Evolutionary conservation across 2,888 invertebrate genomes (phyloP).

Genomic region (Agrotis ipsilon): DNA sequence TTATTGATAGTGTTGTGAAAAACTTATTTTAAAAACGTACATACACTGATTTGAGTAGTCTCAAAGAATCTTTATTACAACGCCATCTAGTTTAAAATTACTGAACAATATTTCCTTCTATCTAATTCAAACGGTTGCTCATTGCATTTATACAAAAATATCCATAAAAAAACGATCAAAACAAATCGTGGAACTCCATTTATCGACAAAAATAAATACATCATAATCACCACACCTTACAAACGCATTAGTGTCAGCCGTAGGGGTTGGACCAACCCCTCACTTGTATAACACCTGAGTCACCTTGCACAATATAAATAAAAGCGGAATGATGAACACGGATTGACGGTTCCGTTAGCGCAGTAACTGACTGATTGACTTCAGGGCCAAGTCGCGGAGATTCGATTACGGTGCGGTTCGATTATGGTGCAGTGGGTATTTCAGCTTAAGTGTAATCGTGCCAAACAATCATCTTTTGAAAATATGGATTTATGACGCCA

Average conservation of each 20-base stretch:
- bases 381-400: neutral
- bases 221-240: conserved; percentile 44
- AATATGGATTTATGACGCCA: too few species aligned
- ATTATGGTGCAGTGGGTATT: too few species aligned
- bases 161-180: neutral
- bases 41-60: too few species aligned
- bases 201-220: conserved; percentile 27
- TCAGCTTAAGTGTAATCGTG: too few species aligned
- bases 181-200: neutral
- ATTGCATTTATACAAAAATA: too few species aligned
- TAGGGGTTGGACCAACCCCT: conserved; percentile 32
- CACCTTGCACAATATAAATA: conserved; percentile 24
- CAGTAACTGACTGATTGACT: neutral
- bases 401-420: neutral
- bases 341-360: neutral
- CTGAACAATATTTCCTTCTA: too few species aligned
- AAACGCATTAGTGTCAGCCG: conserved; percentile 34
- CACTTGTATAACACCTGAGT: conserved; percentile 32
- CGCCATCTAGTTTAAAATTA: too few species aligned
- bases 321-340: conserved; percentile 17
- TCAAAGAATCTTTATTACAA: too few species aligned
- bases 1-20: too few species aligned
- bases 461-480: too few species aligned
- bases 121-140: too few species aligned
- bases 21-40: too few species aligned